Conservation (phyloP, 2,113 vertebrate species). For the Pangasianodon hypophthalmus region DNA sequence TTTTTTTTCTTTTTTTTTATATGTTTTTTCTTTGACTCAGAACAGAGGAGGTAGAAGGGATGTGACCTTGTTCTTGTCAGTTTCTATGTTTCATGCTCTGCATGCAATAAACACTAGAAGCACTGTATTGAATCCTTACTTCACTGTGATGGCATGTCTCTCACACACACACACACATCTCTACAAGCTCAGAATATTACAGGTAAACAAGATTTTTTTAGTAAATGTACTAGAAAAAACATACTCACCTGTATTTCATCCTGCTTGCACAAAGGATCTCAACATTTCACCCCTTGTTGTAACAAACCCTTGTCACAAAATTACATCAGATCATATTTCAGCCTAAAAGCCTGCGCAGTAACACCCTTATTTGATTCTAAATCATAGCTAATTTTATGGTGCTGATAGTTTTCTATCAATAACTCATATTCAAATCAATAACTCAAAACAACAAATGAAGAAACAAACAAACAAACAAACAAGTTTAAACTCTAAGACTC, state of each 20-base stretch:
- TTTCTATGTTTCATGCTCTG: constrained; percentile 17
- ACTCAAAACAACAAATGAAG: neutral
- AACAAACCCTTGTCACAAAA: neutral
- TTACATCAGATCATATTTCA: neutral
- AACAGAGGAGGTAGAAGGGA: neutral
- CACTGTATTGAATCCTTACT: neutral
- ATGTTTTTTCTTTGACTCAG: neutral
- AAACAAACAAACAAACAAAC: neutral
- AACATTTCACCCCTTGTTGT: neutral
- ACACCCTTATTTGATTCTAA: neutral
- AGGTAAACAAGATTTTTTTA: neutral
- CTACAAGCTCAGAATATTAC: neutral
- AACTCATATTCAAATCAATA: too few species aligned
- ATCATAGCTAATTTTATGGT: neutral
- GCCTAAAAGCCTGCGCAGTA: neutral
- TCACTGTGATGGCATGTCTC: neutral
- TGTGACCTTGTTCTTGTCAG: constrained; percentile 16
- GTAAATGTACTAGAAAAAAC: neutral
- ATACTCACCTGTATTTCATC: neutral
- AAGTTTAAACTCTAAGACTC: constrained; percentile 8
- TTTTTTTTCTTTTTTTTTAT: neutral
- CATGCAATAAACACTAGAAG: neutral
- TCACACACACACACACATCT: neutral
- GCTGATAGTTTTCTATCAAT: neutral
- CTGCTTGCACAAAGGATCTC: neutral